Base-by-base conservation (phyloP, 2,888 invertebrate species). In the Mamestra brassicae region DNA sequence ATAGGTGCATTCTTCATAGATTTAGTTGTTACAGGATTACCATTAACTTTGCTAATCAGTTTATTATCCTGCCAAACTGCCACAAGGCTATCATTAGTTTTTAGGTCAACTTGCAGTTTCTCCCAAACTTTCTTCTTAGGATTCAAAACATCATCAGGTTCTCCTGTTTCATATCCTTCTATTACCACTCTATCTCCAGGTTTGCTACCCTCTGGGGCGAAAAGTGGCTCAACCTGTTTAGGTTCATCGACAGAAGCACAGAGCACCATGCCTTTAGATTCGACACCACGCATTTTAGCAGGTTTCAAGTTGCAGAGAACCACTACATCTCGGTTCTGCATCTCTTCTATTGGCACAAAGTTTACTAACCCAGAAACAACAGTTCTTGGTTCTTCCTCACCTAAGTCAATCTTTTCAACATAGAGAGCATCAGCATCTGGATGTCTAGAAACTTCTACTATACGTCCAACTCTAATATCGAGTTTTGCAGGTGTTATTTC, bases 111-210 rank as follows among this genome's bases (percentile, higher is more conserved):
- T 93, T 99, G 98, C 58, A 99, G 93, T 93, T 98, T 99, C 88
- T 99, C 99, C 99, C 99, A 99, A n/a, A 99, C 97, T 97, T 99
- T 99, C 95, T 99, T 99, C 94, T 99, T 99, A 0, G 99, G 99
- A 94, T 99, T 99, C 1, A 99, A 95, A 80, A 98, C 97, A 47
- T 98, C 98, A 94, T 99, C 99, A 4, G 99, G 98, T 68, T 97
- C 96, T 36, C 98, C 98, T 73, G 93, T 93, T 93, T 98, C 98
- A 93, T 98, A 98, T 42, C 98, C 98, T 93, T 99, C 99, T 72
- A 99, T 97, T 74, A 97, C 95, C 63, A 99, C 97, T 88, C 97
- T 97, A 80, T 99, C 99, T 45, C 99, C 99, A 26, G 98, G 97
- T n/a, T 97, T 96, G 79, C 98, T 97, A 64, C 97, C 97, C 73